Evolutionary conservation across 1,140 invertebrate species (phyloP), one percentile per base, ranked within the genome.

Genomic region (Adoxophyes honmai): DNA sequence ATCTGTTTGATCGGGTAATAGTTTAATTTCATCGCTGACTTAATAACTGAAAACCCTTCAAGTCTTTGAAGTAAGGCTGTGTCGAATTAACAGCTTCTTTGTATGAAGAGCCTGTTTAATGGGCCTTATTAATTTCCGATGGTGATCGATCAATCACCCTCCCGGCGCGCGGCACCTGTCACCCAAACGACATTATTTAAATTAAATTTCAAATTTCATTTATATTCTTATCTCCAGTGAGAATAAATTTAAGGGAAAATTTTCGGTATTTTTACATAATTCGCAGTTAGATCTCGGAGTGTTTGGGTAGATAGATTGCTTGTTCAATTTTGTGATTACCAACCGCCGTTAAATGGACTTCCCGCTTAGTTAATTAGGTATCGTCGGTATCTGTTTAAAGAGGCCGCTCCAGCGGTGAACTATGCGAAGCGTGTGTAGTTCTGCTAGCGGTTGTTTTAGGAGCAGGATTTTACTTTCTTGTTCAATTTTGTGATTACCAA

Each of bases 61-160:
- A 16, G 18, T 48, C 42, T 48, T 48, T 48, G 21, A 48, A 11
- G 21, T 28, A 48, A 33, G 42, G 42, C 42, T 48, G 21, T 28
- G 21, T 28, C 21, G 13, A 28, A 48, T 48, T 48, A 48, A 13
- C 42, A 48, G 42, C 42, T 28, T 28, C n/a, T 18, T 48, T 48
- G 42, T 48, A 14, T 21, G 42, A 28, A 13, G 16, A 48, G 18
- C 16, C 28, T 28, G 42, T 33, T 48, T 48, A 48, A 48, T 48
- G 16, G 39, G 42, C 10, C 42, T 48, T 48, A 48, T 48, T 48
- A 48, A 48, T 48, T 48, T 28, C 28, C 21, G 42, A 48, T 48
- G 42, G 42, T 48, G 42, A 48, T 16, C 42, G 11, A 48, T 48
- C 42, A 18, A 48, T 48, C 42, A 48, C 42, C 42, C 42, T 48